Evolutionary conservation across 1,140 invertebrate genomes (phyloP), one percentile per base, ranked within the genome.

Genomic region (Sarcophaga peregrina): DNA sequence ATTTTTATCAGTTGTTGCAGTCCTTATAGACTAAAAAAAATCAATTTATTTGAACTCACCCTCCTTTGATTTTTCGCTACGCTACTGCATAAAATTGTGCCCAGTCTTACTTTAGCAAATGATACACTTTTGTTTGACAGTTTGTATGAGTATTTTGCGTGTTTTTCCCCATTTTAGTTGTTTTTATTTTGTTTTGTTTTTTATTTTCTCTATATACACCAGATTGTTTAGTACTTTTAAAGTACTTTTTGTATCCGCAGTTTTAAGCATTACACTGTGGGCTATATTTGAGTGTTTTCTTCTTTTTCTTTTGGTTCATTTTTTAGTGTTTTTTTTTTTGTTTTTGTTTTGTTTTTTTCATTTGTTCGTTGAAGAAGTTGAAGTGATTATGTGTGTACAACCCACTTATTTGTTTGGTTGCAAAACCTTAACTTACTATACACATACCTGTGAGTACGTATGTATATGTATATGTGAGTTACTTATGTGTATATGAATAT

Each of bases 161-260:
- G 8, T 52, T 52, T 52, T 52, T 52, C 13, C 8, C 9, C 5
- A 10, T 52, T 52, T 10, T 52, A 13, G 8, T 10, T 52, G 50
- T 0, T 52, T 52, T 52, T 13, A 3, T 9, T 9, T 52, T 52
- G 1, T 58, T 13, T n/a, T 58, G 0, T 68, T 68, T 68, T 0
- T 68, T 68, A 20, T 68, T 68, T 68, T 25, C 17, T 25, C 17
- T 68, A 50, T 20, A 78, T 78, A 20, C 47, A 78, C 75, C 75
- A 50, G n/a, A 78, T 78, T 78, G 75, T 78, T 78, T 78, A 78
- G 75, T 78, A 78, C 75, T 78, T 78, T 50, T 50, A 47, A 76
- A 76, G 74, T 76, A 76, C 74, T 50, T 76, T 17, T 17, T 78
- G 75, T 20, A 78, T 78, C 75, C 75, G 75, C 75, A 50, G 75